Evolutionary conservation across 2,797 vertebrate species (phyloP), one percentile per base, ranked within the genome.

Genomic region (Paratrypauchen microcephalus): DNA sequence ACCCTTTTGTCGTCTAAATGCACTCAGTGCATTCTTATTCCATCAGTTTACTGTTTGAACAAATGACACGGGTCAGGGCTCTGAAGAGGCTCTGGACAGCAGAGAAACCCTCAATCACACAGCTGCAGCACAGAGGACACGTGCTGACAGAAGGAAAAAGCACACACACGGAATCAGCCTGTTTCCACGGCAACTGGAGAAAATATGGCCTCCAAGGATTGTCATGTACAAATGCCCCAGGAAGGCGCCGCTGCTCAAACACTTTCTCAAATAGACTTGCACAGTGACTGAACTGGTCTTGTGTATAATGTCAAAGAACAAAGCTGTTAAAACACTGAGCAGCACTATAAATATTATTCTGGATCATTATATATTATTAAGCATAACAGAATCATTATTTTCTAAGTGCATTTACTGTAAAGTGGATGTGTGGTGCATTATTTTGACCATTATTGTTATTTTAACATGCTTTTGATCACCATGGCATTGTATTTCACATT

Each of bases 131-230:
- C 13, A 56, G 70, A 70, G 67, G 72, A 69, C 55, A 63, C 59
- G 16, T 47, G 50, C 47, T 68, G 73, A 75, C 69, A 62, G 65
- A 47, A 9, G 32, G 16, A 57, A 57, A 57, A 5, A 57, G 24
- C 70, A 50, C 68, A 54, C 56, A 60, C 74, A 75, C 66, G 28
- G 69, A 89, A 83, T 91, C 83, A 83, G 84, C 78, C 79, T 66
- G 91, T 94, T 91, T 83, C 92, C 91, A 56, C 89, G 76, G 91
- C 87, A 94, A 93, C 92, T 73, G 68, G 76, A 86, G 88, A 74
- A 87, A 87, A 92, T 85, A 89, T 82, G 80, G 75, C 82, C 86
- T 84, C 77, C 68, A 66, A 86, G 73, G 77, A 70, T 81, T 78
- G 81, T 80, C 76, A 73, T 74, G 84, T 82, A 56, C n/a, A 76